phyloP scores from a whole-genome alignment of 1,140 invertebrate species.

The Leptoteleia sp. region DNA sequence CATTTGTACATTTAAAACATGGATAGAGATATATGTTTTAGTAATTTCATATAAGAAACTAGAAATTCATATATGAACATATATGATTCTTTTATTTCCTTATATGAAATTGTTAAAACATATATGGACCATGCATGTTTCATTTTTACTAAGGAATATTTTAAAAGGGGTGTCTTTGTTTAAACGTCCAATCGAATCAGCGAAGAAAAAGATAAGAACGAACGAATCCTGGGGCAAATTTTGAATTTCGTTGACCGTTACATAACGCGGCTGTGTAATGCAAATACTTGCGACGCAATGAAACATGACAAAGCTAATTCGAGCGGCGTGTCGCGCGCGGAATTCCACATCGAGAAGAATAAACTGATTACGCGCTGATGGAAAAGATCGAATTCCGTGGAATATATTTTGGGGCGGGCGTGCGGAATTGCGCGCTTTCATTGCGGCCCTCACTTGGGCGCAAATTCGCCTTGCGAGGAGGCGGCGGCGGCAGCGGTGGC shows the following conservation, averaged over 20 bases:
- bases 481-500: too few relatives aligned
- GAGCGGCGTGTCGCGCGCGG: constrained; percentile 35
- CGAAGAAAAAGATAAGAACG: too few relatives aligned
- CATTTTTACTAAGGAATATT: too few relatives aligned
- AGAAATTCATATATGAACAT: too few relatives aligned
- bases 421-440: constrained; percentile 24
- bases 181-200: too few relatives aligned
- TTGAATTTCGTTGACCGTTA: constrained; percentile 50
- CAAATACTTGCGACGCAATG: constrained; percentile 45
- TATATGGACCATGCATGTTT: too few relatives aligned
- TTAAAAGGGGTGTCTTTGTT: too few relatives aligned
- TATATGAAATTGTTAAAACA: too few relatives aligned
- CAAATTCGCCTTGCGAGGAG: constrained; percentile 26
- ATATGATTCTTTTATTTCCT: too few relatives aligned
- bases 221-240: constrained; percentile 26
- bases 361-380: constrained; percentile 53
- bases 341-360: constrained; percentile 51
- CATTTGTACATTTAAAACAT: too few relatives aligned
- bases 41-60: too few relatives aligned
- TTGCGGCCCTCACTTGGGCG: constrained; percentile 8
- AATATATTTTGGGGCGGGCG: constrained; percentile 53
- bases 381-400: constrained; percentile 48
- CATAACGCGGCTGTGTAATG: constrained; percentile 45
- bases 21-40: too few relatives aligned
- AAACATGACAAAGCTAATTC: constrained; percentile 50